Evolutionary conservation across 2,888 invertebrate genomes (phyloP).

Genomic region (Tuberolachnus salignus): DNA sequence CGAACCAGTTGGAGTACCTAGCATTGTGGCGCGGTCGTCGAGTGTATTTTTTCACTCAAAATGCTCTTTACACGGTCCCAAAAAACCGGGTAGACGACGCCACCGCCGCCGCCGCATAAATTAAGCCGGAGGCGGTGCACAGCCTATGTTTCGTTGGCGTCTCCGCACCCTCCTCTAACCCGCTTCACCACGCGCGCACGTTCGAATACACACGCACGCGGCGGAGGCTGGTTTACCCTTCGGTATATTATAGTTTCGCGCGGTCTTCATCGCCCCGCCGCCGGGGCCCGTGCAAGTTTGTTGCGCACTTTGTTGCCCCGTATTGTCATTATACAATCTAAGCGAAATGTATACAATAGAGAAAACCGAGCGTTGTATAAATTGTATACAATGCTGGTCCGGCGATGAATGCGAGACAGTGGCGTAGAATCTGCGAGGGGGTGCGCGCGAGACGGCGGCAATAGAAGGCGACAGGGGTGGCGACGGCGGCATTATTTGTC

Average conservation of each 20-base stretch:
- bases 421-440: neutral
- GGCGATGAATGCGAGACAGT: neutral
- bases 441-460: too few relatives aligned
- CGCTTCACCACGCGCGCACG: neutral
- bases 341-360: too few relatives aligned
- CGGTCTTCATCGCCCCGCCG: neutral
- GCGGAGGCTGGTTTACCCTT: neutral
- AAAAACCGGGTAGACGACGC: neutral
- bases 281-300: neutral
- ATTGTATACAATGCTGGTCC: neutral
- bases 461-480: neutral
- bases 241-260: conserved; percentile 13
- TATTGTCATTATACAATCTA: conserved; percentile 18
- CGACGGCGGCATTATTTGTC: neutral
- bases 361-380: neutral
- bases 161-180: neutral
- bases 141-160: neutral
- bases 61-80: neutral
- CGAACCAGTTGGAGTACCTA: neutral
- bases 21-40: neutral
- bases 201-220: neutral
- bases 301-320: neutral
- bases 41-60: neutral
- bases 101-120: too few relatives aligned
- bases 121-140: too few relatives aligned